Conservation (phyloP, 1,140 invertebrate species). For the Aphaenogaster rudis region DNA sequence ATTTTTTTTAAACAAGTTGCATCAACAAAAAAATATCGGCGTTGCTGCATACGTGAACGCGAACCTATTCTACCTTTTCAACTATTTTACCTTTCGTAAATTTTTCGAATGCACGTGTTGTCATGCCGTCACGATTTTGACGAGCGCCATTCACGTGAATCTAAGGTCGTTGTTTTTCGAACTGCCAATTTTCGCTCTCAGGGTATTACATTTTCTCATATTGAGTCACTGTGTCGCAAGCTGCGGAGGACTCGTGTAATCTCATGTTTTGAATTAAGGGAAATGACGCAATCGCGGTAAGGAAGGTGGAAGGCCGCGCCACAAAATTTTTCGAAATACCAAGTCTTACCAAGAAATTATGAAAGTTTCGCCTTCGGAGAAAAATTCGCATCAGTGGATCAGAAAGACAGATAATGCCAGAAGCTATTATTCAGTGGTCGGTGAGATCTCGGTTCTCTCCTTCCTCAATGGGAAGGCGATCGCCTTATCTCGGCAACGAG, state of each 20-base stretch:
- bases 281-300: slow-evolving; percentile 54
- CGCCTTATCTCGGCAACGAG: neutral
- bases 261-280: slow-evolving; percentile 66
- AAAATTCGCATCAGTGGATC: slow-evolving; percentile 56
- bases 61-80: neutral
- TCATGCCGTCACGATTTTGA: neutral
- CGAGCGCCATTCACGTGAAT: neutral
- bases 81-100: neutral
- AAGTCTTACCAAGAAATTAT: slow-evolving; percentile 53
- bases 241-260: slow-evolving; percentile 58
- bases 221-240: slow-evolving; percentile 61
- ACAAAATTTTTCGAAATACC: slow-evolving; percentile 63
- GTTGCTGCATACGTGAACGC: neutral
- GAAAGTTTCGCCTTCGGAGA: slow-evolving; percentile 53
- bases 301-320: slow-evolving; percentile 53
- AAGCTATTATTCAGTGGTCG: slow-evolving; percentile 34
- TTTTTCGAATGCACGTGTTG: neutral
- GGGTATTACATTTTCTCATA: slow-evolving; percentile 59
- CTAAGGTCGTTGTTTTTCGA: slow-evolving; percentile 41
- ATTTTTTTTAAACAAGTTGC: slow-evolving; percentile 1
- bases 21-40: neutral
- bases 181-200: slow-evolving; percentile 61
- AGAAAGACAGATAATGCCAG: slow-evolving; percentile 48
- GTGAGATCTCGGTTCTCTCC: slow-evolving; percentile 9
- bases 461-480: slow-evolving; percentile 19